phyloP scores from a whole-genome alignment of 2,113 vertebrate genomes.

The Columba janthina region DNA sequence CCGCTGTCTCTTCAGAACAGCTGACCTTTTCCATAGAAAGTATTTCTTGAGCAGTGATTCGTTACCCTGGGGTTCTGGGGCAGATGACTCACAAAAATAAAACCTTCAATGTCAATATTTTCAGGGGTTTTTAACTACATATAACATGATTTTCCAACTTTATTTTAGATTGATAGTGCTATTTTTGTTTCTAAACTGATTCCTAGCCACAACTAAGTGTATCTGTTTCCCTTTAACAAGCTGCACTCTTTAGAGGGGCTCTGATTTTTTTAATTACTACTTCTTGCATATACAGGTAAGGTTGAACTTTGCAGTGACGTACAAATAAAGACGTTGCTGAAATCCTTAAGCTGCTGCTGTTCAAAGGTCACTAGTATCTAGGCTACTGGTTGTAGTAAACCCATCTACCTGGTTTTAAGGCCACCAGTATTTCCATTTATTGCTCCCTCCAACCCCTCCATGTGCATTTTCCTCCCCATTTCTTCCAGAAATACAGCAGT shows the following conservation, averaged over 20 bases:
- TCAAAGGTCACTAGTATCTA: background rate
- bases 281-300: background rate
- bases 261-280: background rate
- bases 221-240: background rate
- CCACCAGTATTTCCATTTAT: background rate
- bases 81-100: conserved; percentile 1
- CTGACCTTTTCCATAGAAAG: conserved; percentile 21
- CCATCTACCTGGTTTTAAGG: background rate
- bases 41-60: background rate
- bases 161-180: background rate
- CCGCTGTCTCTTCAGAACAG: background rate
- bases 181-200: background rate
- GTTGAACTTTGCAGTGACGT: background rate
- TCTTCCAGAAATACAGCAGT: background rate
- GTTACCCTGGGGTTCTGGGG: background rate
- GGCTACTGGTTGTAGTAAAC: background rate
- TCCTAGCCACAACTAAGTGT: background rate
- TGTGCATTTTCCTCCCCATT: background rate
- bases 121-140: background rate
- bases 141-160: background rate
- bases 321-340: background rate
- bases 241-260: background rate
- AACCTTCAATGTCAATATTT: background rate
- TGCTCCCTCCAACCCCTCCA: background rate
- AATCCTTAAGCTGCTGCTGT: background rate